These are phyloP conservation scores for Bombus superbus DNA, from an alignment of 1,140 invertebrate genomes.

Conservation along the genomic window DNA sequence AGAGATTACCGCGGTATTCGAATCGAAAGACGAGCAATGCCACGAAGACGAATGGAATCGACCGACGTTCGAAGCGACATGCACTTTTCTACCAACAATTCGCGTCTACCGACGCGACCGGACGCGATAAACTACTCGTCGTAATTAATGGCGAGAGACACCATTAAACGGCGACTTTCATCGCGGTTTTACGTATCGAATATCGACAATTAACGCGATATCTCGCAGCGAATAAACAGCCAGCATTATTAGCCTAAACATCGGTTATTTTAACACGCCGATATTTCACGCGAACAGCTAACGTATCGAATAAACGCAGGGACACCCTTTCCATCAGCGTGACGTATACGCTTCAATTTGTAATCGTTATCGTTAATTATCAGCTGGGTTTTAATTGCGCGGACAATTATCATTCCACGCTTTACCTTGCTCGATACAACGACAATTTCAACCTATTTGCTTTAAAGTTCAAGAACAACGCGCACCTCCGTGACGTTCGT, in stretches of 20 bases:
- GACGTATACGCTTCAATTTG: neutral
- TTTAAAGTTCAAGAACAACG: no score
- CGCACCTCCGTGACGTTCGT: no score
- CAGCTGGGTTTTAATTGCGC: neutral
- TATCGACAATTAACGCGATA: neutral
- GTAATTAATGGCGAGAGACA: neutral
- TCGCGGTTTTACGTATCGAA: neutral
- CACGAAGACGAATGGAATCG: neutral
- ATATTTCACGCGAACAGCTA: neutral
- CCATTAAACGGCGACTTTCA: neutral
- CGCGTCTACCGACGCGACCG: neutral
- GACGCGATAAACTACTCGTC: constrained; percentile 18
- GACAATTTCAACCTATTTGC: no score
- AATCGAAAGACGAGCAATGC: constrained; percentile 36
- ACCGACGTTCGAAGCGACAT: neutral
- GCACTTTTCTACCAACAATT: neutral
- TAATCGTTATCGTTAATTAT: neutral
- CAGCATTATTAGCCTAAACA: neutral
- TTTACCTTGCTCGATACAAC: no score
- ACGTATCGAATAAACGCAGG: constrained; percentile 1
- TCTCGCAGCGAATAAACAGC: neutral
- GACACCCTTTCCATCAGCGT: no score
- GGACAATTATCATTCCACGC: neutral
- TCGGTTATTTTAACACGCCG: neutral
- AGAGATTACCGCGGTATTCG: constrained; percentile 43